phyloP scores from a whole-genome alignment of 53 echinoderm and acorn worm species.

The Temnopleurus reevesii region DNA sequence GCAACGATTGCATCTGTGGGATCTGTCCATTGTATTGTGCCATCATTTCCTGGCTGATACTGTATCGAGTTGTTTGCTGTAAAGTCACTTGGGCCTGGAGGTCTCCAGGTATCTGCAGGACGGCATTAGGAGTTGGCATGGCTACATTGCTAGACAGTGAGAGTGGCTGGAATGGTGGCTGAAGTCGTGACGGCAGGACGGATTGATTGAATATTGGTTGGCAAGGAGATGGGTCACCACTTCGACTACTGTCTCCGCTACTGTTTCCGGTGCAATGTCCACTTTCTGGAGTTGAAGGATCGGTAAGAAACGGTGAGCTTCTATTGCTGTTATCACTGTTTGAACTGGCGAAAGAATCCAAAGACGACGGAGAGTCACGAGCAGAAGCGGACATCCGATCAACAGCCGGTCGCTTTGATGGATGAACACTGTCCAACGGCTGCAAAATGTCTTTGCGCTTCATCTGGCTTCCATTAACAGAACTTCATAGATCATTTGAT shows the following conservation, averaged over 20 bases:
- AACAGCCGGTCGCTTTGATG: background rate
- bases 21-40: background rate
- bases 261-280: constrained; percentile 15
- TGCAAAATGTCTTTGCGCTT: background rate
- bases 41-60: background rate
- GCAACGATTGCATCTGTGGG: background rate
- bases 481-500: background rate
- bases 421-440: background rate
- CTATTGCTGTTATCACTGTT: constrained; percentile 33
- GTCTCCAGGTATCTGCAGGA: background rate
- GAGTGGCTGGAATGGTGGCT: background rate
- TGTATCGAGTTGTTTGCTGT: constrained; percentile 28
- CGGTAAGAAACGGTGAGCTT: background rate
- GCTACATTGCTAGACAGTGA: background rate
- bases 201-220: background rate
- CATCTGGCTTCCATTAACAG: background rate
- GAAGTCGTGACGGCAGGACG: background rate
- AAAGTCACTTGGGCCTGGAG: background rate
- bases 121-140: background rate
- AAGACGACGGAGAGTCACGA: constrained; percentile 30
- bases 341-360: constrained; percentile 30
- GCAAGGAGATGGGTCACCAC: background rate
- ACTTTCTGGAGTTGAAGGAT: constrained; percentile 8
- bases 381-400: background rate
- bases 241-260: background rate